phyloP scores from a whole-genome alignment of 2,888 invertebrate genomes.

The Marronus borbonicus region DNA sequence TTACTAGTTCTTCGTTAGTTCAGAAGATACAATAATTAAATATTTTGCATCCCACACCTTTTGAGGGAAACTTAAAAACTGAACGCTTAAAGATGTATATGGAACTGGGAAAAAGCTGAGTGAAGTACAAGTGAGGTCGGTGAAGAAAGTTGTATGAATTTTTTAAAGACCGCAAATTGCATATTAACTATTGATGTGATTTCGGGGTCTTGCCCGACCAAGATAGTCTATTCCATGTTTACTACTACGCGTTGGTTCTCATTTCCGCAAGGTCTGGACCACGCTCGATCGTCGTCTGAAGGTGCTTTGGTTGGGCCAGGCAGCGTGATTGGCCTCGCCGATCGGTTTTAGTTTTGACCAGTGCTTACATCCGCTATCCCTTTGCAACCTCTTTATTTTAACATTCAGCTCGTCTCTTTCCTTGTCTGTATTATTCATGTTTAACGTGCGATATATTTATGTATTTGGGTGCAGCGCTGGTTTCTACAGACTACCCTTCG shows the following conservation, averaged over 20 bases:
- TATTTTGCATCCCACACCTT: no score
- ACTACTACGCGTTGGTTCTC: conserved; percentile 36
- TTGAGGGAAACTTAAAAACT: no score
- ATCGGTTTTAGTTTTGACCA: conserved; percentile 61
- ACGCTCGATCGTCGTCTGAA: not conserved
- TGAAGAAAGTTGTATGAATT: conserved; percentile 62
- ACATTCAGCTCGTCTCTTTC: conserved; percentile 65
- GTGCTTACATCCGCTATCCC: conserved; percentile 61
- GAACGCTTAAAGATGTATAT: no score
- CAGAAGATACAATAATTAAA: no score
- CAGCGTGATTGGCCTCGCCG: conserved; percentile 57
- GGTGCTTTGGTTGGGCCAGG: conserved; percentile 10
- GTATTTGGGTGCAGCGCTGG: conserved; percentile 63
- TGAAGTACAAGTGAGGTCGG: conserved; percentile 33
- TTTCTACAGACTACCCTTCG: conserved; percentile 56
- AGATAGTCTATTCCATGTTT: conserved; percentile 51
- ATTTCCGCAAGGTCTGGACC: no score
- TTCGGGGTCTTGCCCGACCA: conserved; percentile 56
- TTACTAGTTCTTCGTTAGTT: no score
- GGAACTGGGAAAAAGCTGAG: not conserved
- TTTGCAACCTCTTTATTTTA: conserved; percentile 64
- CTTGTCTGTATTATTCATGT: conserved; percentile 66
- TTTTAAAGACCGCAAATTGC: conserved; percentile 66
- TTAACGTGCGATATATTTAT: conserved; percentile 65
- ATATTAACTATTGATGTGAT: conserved; percentile 67